Percentiles rank a stretch among this genome's conserved stretches.
phyloP scores from a whole-genome alignment of 2,797 vertebrate species.

The Rhodeus uyekii region DNA sequence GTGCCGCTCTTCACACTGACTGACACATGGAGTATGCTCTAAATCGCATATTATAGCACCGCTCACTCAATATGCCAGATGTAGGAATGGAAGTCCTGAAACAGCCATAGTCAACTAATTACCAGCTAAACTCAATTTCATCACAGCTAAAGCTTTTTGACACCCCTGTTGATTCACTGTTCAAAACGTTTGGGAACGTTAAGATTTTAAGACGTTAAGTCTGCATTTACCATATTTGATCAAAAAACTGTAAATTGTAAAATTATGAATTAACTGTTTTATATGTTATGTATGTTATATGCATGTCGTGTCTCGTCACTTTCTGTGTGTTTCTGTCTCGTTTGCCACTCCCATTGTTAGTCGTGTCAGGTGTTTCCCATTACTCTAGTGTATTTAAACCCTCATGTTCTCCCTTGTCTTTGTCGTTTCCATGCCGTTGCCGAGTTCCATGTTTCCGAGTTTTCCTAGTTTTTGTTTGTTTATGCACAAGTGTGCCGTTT shows the following conservation, averaged over 20 bases:
- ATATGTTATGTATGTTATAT: no score
- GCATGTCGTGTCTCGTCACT: no score
- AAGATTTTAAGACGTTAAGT: neutral
- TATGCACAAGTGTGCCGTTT: no score
- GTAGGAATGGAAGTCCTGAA: neutral
- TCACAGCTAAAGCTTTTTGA: neutral
- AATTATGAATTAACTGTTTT: no score
- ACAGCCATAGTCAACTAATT: neutral
- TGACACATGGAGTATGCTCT: neutral
- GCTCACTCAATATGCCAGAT: neutral
- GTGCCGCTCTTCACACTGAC: neutral
- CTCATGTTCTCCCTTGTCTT: no score
- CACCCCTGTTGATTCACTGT: neutral
- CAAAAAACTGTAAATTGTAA: neutral
- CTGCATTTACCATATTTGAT: slow-evolving; percentile 7
- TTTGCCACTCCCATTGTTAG: no score
- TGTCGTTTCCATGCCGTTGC: no score
- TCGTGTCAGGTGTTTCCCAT: no score
- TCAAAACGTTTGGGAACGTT: neutral
- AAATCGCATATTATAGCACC: neutral
- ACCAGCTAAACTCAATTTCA: neutral
- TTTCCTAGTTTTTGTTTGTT: no score
- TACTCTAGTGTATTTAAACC: no score
- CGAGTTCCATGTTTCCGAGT: no score
- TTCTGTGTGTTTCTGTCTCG: no score